phyloP scores from a whole-genome alignment of 2,113 vertebrate genomes.

The Leptodactylus fuscus region DNA sequence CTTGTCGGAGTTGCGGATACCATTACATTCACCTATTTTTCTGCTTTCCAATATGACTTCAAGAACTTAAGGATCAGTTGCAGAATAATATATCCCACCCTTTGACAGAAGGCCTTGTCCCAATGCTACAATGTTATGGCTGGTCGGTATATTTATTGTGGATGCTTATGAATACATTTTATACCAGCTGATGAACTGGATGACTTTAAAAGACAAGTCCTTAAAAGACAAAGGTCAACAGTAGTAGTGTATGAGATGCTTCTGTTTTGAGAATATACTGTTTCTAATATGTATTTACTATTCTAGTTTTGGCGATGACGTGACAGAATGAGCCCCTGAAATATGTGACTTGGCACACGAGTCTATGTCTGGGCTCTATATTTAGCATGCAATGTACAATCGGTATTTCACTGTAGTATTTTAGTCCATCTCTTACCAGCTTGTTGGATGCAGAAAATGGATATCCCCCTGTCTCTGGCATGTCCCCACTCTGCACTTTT shows the following conservation, averaged over 20 bases:
- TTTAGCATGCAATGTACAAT: conserved; percentile 25
- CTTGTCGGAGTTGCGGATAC: too few relatives aligned
- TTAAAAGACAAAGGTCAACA: conserved; percentile 13
- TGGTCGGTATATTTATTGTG: too few relatives aligned
- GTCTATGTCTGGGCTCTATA: conserved; percentile 35
- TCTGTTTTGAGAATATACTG: conserved; percentile 11
- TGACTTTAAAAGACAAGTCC: not conserved
- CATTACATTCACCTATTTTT: too few relatives aligned
- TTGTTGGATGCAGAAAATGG: conserved; percentile 30
- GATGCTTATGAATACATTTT: not conserved
- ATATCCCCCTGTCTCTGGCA: conserved; percentile 21
- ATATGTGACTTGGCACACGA: conserved; percentile 46
- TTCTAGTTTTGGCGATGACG: conserved; percentile 42
- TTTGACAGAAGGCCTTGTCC: too few relatives aligned
- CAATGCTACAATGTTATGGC: too few relatives aligned
- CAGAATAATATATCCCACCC: too few relatives aligned
- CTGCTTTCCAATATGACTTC: too few relatives aligned
- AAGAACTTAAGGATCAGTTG: too few relatives aligned
- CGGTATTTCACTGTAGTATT: conserved; percentile 43
- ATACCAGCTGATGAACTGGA: too few relatives aligned
- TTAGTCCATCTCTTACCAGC: not conserved
- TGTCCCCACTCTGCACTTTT: conserved; percentile 50
- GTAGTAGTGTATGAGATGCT: not conserved
- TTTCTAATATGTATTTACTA: conserved; percentile 39
- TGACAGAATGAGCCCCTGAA: conserved; percentile 17